phyloP scores from a whole-genome alignment of 2,797 vertebrate species.

The Morelia viridis region DNA sequence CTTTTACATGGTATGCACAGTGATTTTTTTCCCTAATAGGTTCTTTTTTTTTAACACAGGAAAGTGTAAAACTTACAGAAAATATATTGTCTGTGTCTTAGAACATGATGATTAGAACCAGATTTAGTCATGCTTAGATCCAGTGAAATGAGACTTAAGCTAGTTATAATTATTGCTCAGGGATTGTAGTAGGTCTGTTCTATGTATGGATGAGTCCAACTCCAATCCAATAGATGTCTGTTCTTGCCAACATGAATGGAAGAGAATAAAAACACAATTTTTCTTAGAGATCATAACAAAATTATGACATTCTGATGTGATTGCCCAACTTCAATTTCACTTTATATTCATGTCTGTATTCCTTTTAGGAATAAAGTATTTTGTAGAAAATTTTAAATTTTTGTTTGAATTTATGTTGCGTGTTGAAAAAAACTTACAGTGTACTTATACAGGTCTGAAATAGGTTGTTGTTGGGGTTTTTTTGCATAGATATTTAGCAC shows the following conservation, averaged over 20 bases:
- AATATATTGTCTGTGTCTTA: background rate
- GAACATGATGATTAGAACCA: background rate
- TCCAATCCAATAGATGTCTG: background rate
- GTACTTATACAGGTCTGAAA: background rate
- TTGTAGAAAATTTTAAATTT: background rate
- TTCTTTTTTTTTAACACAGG: background rate
- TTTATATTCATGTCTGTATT: background rate
- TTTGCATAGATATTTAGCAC: background rate
- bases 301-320: background rate
- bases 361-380: background rate
- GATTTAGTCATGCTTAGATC: background rate
- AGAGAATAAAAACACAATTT: background rate
- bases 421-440: background rate
- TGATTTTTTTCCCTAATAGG: background rate
- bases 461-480: background rate
- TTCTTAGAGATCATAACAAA: background rate
- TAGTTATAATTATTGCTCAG: background rate
- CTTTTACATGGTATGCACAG: background rate
- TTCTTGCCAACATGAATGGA: background rate
- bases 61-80: background rate
- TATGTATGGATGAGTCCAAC: background rate
- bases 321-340: background rate
- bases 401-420: background rate
- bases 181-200: background rate
- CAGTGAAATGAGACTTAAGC: background rate